Conservation (phyloP, 2,113 vertebrate species). For the Tupaia tana region DNA sequence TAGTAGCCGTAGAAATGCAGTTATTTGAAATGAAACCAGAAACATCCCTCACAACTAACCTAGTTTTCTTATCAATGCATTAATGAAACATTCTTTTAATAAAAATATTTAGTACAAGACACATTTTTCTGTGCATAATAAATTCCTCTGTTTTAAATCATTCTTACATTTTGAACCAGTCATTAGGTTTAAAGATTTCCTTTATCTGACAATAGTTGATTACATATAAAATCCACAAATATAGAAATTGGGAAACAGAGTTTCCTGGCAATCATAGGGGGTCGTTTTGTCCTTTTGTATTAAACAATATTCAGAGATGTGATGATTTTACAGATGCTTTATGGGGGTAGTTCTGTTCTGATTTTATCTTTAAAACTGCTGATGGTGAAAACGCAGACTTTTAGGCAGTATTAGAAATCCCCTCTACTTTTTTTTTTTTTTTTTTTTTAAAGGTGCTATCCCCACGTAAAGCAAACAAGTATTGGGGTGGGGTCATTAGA, state of each 20-base stretch:
- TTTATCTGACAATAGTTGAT: constrained; percentile 83
- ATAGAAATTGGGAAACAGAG: constrained; percentile 85
- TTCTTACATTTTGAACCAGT: constrained; percentile 85
- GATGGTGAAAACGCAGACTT: constrained; percentile 82
- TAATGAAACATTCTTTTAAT: constrained; percentile 87
- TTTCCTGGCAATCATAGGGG: constrained; percentile 76
- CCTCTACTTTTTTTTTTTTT: constrained; percentile 82
- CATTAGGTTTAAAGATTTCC: constrained; percentile 80
- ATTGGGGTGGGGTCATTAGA: constrained; percentile 86
- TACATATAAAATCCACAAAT: constrained; percentile 88
- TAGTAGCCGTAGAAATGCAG: constrained; percentile 74
- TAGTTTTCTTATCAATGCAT: constrained; percentile 84
- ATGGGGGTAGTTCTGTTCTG: constrained; percentile 79
- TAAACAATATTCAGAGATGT: constrained; percentile 74
- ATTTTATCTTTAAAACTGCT: constrained; percentile 84
- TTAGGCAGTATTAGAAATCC: constrained; percentile 86
- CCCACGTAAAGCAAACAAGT: constrained; percentile 86
- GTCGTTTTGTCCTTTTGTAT: constrained; percentile 76
- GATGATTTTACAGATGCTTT: constrained; percentile 84
- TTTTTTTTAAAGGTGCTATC: constrained; percentile 82
- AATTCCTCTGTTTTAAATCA: constrained; percentile 84
- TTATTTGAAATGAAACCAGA: constrained; percentile 85
- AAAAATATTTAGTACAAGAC: constrained; percentile 90
- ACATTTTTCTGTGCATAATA: constrained; percentile 87
- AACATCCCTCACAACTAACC: constrained; percentile 83